A percentile compares a stretch with the other conserved stretches of the same genome.
phyloP scores from a whole-genome alignment of 2,113 vertebrate species.

The Calyptomena viridis region DNA sequence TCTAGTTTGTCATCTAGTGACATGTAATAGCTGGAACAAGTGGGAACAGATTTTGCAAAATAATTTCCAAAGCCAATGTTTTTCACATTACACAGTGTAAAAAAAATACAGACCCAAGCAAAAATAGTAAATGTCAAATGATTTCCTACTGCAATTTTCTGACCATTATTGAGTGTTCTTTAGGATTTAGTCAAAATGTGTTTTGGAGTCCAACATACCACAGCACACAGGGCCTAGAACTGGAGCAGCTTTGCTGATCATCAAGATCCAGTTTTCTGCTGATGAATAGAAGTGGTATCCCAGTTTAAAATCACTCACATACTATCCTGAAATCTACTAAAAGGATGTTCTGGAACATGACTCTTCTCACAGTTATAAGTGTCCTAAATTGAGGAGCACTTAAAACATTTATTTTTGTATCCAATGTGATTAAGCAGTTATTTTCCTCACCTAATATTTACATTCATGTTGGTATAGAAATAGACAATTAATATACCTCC shows the following conservation, averaged over 20 bases:
- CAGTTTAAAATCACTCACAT: background rate
- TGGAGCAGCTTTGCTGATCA: fast-evolving
- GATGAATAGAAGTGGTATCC: background rate
- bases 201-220: background rate
- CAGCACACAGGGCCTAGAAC: background rate
- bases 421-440: background rate
- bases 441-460: background rate
- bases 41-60: background rate
- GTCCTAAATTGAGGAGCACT: background rate
- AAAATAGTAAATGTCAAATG: background rate
- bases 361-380: background rate
- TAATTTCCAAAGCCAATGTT: background rate
- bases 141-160: background rate
- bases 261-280: background rate
- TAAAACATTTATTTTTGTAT: background rate
- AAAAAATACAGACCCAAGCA: background rate
- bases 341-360: background rate
- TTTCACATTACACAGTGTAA: background rate
- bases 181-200: background rate
- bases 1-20: background rate
- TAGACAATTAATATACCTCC: background rate
- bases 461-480: background rate
- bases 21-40: background rate
- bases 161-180: background rate
- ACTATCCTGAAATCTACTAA: background rate